A percentile compares a stretch with the other conserved stretches of the same genome.
These are phyloP conservation scores for Orthosia cruda DNA, from an alignment of 2,888 invertebrate genomes.

Conservation along the genomic window DNA sequence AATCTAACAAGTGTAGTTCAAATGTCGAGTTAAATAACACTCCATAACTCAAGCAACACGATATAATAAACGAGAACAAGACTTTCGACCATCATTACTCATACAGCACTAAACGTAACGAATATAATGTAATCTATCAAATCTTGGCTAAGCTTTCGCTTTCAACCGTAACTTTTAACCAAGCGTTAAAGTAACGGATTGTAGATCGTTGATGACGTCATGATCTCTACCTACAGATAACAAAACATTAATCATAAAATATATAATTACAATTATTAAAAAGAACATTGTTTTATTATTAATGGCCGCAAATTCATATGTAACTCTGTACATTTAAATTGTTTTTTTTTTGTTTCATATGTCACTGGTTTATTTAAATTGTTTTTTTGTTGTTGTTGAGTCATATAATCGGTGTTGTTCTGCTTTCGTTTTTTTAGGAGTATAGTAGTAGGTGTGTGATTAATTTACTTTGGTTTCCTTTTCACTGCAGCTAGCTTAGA, in stretches of 20 bases:
- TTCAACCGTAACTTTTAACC: conserved; percentile 45
- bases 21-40: conserved; percentile 49
- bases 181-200: neutral
- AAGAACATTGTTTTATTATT: conserved; percentile 48
- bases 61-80: conserved; percentile 41
- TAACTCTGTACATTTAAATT: conserved; percentile 33
- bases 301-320: conserved; percentile 38
- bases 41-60: conserved; percentile 30
- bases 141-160: conserved; percentile 67
- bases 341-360: conserved; percentile 20
- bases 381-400: conserved; percentile 29
- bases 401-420: conserved; percentile 1
- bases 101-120: conserved; percentile 54
- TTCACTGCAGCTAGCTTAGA: conserved; percentile 6
- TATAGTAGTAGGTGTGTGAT: conserved; percentile 37
- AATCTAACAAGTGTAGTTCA: conserved; percentile 34
- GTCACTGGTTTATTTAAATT: conserved; percentile 17
- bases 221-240: neutral
- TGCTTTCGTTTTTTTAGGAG: conserved; percentile 45
- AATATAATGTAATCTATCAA: conserved; percentile 63
- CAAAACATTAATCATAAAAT: conserved; percentile 26
- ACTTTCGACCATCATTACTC: conserved; percentile 54
- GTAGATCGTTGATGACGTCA: conserved; percentile 41
- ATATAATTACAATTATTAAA: conserved; percentile 17
- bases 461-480: conserved; percentile 16